Evolutionary conservation across 2,888 invertebrate species (phyloP).

Genomic region (Stenichneumon culpator): DNA sequence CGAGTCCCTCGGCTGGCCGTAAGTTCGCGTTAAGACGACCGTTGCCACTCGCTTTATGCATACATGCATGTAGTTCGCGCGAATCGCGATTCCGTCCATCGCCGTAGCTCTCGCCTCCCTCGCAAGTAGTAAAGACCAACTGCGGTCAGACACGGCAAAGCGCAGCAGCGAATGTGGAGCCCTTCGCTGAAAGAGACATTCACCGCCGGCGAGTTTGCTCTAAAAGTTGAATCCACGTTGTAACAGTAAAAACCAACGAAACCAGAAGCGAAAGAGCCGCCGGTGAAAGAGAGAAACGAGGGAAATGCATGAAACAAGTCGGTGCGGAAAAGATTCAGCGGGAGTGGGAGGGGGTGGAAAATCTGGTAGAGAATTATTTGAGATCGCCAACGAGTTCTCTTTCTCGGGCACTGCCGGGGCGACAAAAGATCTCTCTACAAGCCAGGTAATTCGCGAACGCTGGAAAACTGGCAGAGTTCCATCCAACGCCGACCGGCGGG

Average conservation of each 20-base stretch:
- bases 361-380: constrained; percentile 63
- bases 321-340: constrained; percentile 4
- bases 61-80: constrained; percentile 11
- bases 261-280: background rate
- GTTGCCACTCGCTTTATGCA: constrained; percentile 18
- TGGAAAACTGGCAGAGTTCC: constrained; percentile 67
- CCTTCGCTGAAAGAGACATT: constrained; percentile 18
- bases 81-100: constrained; percentile 3
- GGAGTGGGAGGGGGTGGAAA: background rate
- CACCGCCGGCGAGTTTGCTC: background rate
- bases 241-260: constrained; percentile 21
- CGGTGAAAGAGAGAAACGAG: background rate
- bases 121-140: constrained; percentile 48
- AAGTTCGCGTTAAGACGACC: constrained; percentile 39
- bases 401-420: background rate
- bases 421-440: constrained; percentile 62
- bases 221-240: constrained; percentile 23
- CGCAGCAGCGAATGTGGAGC: background rate
- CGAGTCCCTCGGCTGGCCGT: constrained; percentile 23
- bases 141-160: constrained; percentile 40
- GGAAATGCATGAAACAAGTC: background rate
- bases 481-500: constrained; percentile 38
- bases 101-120: constrained; percentile 18
- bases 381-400: constrained; percentile 55
- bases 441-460: constrained; percentile 65